Percentiles rank a stretch among this genome's conserved stretches.
phyloP scores from a whole-genome alignment of 2,113 vertebrate genomes.

The Murina feae region DNA sequence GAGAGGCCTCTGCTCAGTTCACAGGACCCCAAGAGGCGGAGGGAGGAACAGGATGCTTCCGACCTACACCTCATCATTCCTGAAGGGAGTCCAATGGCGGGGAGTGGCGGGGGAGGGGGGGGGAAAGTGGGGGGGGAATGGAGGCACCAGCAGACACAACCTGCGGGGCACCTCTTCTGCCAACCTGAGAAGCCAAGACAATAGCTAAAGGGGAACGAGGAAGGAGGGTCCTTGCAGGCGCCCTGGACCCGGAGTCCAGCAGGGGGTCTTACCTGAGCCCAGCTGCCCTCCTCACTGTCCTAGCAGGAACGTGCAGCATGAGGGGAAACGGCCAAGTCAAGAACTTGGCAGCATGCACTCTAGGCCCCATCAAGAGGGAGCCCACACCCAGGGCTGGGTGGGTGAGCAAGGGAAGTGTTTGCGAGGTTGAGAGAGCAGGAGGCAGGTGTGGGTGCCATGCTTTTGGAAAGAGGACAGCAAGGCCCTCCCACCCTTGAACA shows the following conservation, averaged over 20 bases:
- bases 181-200: neutral
- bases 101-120: too few relatives aligned
- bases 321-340: slow-evolving; percentile 78
- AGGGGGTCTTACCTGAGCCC: slow-evolving; percentile 94
- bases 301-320: slow-evolving; percentile 85
- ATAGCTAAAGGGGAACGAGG: fast-evolving
- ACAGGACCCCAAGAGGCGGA: neutral
- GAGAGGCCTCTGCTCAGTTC: neutral
- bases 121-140: neutral
- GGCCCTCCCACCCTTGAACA: neutral
- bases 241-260: neutral
- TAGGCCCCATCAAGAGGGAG: neutral
- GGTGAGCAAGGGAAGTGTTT: neutral
- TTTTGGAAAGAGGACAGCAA: neutral
- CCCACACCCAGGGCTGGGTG: neutral
- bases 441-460: neutral
- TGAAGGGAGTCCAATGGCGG: neutral
- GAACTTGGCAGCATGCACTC: neutral
- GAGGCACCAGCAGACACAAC: neutral
- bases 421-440: neutral
- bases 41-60: neutral
- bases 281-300: slow-evolving; percentile 98
- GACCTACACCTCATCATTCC: neutral
- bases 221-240: fast-evolving
- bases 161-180: neutral